Evolutionary conservation across 2,888 invertebrate genomes (phyloP), one percentile per base, ranked within the genome.

Genomic region (Junonia oenone): DNA sequence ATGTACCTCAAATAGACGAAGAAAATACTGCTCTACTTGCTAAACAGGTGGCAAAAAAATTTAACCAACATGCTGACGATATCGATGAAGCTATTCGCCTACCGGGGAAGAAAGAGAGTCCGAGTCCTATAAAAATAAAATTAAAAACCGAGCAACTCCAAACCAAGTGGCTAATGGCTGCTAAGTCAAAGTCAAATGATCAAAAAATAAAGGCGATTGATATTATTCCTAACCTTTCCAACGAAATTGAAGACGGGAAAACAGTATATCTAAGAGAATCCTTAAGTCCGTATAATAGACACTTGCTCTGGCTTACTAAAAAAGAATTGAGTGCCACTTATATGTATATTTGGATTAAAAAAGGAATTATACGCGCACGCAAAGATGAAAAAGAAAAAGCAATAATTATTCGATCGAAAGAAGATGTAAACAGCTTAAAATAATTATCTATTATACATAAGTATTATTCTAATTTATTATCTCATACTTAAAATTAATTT

Each of bases 331-430:
- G 29, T 9, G 9, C 29, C 14, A 46, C 9, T 2, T 46, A 46
- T 31, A 46, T 3, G 15, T 46, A 9, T 11, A 46, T 46, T 11
- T 46, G 46, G 46, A 13, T 27, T 14, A 46, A 46, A 46, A 46
- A 29, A 46, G 46, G 46, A 29, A 46, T 31, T 31, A 9, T 46
- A 29, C 46, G 46, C 6, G 46, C 29, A 29, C 46, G 46, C 15
- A 46, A 46, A 46, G 46, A 46, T n/a, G 27, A 46, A 19, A 9
- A 31, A 31, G 9, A 31, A 31, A 31, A 8, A 31, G 31, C 31
- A 8, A 11, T 31, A 6, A 31, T 31, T 11, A 31, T 31, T 11
- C 31, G 31, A 11, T 11, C 31, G 11, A 31, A 31, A 11, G 31
- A 31, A 11, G 31, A 31, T 11, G 31, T 31, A 11, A 31, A 31